Base-by-base conservation (phyloP, 2,888 invertebrate species). In the Metalampra italica region DNA sequence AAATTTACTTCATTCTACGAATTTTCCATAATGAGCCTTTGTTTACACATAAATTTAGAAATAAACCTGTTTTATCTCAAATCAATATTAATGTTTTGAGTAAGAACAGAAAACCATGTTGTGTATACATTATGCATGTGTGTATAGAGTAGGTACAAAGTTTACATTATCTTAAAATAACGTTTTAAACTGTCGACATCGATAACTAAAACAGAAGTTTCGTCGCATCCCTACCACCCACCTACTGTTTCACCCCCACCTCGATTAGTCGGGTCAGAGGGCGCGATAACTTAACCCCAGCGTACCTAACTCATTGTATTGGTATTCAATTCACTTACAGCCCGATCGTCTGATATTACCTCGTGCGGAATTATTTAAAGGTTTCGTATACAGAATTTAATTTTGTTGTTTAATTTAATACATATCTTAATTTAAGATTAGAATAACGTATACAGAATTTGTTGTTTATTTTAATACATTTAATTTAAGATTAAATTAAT, bases 191-290 rank as follows among this genome's bases (percentile, higher is more conserved):
- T n/a, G 29, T 46, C 51, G 51, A 50, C 29, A 55, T 55, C 50
- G 46, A 52, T 61, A 57, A 71, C 67, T 69, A 72, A 61, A 65
- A 62, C 57, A 57, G 60, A 51, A 56, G 3, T 13, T 7, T 9
- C 0, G n/a, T 44, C 63, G 52, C 77, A 66, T 61, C 80, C 47
- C 76, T 81, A 73, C 12, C 40, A 49, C 60, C 67, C 67, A 66
- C 71, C 71, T 67, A 67, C 61, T 66, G 9, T 43, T 29, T 45
- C 36, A 45, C 36, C 44, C n/a, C 44, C 37, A 64, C 75, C 68
- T 64, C 74, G 71, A 85, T 86, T 85, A 82, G 78, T 69, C 67
- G 59, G 86, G 85, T 84, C 82, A 74, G 56, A 69, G 76, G 74
- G 66, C 75, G 69, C 72, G 77, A 65, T 70, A 78, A 76, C 75